Evolutionary conservation across 2,888 invertebrate species (phyloP), one percentile per base, ranked within the genome.

Genomic region (Cataglyphis livida): DNA sequence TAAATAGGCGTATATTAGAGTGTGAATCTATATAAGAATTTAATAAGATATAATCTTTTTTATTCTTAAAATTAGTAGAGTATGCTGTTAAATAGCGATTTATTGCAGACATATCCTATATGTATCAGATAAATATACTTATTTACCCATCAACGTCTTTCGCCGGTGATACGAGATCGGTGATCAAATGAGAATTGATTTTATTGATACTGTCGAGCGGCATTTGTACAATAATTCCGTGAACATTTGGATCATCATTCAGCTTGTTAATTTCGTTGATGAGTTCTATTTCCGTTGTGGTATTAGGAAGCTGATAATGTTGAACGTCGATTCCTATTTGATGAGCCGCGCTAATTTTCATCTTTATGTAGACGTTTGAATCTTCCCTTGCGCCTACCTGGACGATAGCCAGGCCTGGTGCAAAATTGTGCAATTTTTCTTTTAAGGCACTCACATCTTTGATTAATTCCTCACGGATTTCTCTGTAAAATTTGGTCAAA

Each of bases 211-310:
- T 96, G 94, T 99, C 99, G 84, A 99, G 95, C 0, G 99, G 99
- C 97, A 98, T 98, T 95, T 99, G 99, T 0, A 99, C 98, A 90
- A 99, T 99, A 92, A 99, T 98, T 76, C 99, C 99, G 95, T 99
- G 99, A 57, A 99, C 96, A 15, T 95, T 95, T 0, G 97, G 96
- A 93, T 99, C 98, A 88, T 96, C 96, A 94, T 99, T 99, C 82
- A 99, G 95, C 75, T 95, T 95, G 73, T 96, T 96, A 74, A 99
- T 95, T 93, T 96, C 96, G 51, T 95, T 95, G 83, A 98, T 94
- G 68, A 98, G 95, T 97, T 98, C 97, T 68, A 94, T 93, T 95
- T 99, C 98, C 0, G 98, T 98, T 70, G 96, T 97, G 38, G 97
- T 96, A 51, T 96, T 96, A 0, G 98, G 97, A 87, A 99, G 95